phyloP scores from a whole-genome alignment of 2,797 vertebrate species.

The Heliangelus exortis region DNA sequence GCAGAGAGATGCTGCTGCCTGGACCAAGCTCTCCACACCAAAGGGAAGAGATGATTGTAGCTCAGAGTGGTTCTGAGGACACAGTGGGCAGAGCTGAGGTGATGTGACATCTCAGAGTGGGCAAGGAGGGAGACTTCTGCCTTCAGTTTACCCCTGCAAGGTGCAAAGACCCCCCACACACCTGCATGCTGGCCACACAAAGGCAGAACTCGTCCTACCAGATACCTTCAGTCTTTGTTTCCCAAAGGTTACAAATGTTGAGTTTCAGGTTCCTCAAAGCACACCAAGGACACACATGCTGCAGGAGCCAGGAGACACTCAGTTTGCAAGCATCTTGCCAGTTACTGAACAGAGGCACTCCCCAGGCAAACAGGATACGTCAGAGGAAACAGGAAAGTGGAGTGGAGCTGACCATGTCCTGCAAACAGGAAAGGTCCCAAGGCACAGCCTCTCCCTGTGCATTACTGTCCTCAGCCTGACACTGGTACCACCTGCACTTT shows the following conservation, averaged over 20 bases:
- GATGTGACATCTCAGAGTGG: not conserved
- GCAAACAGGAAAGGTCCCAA: conserved; percentile 58
- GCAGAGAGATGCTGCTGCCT: not conserved
- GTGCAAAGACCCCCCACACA: not conserved
- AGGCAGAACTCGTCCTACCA: not conserved
- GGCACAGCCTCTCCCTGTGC: not conserved
- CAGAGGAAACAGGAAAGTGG: conserved; percentile 52
- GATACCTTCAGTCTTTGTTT: not conserved
- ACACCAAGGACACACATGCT: rapidly evolving
- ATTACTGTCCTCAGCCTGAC: not conserved
- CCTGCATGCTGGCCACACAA: rapidly evolving
- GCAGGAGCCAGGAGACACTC: not conserved
- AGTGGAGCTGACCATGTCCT: not conserved
- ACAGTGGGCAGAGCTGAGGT: not conserved
- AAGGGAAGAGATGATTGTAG: not conserved
- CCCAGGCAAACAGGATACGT: conserved; percentile 38
- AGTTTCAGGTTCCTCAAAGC: not conserved
- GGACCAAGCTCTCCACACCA: not conserved
- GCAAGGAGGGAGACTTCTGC: not conserved
- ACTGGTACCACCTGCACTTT: not conserved
- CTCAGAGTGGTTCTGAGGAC: not conserved
- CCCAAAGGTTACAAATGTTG: not conserved
- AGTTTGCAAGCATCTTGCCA: not conserved
- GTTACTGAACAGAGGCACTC: not conserved
- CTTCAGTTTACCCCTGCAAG: not conserved